These are phyloP conservation scores for Myocastor coypus DNA, from an alignment of 2,113 vertebrate genomes.

Conservation along the genomic window DNA sequence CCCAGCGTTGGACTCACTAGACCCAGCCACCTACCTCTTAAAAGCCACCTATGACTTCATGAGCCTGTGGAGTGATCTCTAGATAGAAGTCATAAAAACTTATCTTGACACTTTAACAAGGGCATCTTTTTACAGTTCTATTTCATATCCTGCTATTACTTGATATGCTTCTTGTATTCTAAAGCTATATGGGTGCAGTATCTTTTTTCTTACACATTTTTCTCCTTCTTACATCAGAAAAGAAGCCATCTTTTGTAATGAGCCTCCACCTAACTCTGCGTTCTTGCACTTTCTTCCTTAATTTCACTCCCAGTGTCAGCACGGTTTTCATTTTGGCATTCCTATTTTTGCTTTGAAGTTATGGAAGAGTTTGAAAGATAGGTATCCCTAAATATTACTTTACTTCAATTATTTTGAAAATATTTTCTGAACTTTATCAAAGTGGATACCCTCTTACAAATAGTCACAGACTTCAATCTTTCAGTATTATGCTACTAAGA, in stretches of 20 bases:
- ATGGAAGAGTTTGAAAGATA: background rate
- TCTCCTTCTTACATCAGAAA: background rate
- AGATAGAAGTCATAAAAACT: background rate
- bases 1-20: background rate
- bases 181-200: background rate
- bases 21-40: background rate
- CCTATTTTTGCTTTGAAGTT: background rate
- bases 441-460: background rate
- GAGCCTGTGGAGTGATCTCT: background rate
- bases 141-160: background rate
- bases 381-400: background rate
- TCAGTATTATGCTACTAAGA: background rate
- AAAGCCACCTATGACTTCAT: background rate
- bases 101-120: background rate
- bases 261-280: background rate
- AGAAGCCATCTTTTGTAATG: background rate
- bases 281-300: background rate
- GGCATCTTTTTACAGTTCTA: background rate
- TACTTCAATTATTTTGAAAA: background rate
- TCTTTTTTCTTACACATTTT: background rate
- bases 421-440: background rate
- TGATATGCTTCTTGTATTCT: background rate
- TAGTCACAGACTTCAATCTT: background rate
- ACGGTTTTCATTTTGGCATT: background rate
- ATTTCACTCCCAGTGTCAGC: background rate